A percentile compares a stretch with the other conserved stretches of the same genome.
These are phyloP conservation scores for Calliphora vicina DNA, from an alignment of 1,140 invertebrate genomes.

Conservation along the genomic window DNA sequence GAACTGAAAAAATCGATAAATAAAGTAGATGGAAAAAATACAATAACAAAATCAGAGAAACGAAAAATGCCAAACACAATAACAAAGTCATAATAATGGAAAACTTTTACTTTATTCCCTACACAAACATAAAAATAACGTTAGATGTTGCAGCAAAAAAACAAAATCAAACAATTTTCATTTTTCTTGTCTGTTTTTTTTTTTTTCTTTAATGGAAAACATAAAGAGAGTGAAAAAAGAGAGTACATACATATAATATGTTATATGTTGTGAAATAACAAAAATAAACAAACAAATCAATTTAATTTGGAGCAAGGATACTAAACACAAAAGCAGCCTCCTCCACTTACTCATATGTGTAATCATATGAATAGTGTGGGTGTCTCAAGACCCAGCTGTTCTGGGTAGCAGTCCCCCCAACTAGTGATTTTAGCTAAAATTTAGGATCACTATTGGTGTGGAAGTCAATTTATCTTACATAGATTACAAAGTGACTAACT, in stretches of 20 bases:
- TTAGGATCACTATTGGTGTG: too few species aligned
- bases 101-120: conserved; percentile 29
- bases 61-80: neutral
- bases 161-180: neutral
- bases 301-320: conserved; percentile 34
- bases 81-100: neutral
- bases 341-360: neutral
- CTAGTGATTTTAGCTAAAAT: too few species aligned
- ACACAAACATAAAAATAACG: neutral
- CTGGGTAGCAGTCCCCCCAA: too few species aligned
- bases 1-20: neutral
- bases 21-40: neutral
- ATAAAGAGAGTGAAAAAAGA: neutral
- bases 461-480: too few species aligned
- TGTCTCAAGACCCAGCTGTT: too few species aligned
- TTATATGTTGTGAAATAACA: neutral
- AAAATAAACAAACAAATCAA: conserved; percentile 31
- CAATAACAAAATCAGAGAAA: neutral
- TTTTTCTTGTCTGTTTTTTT: too few species aligned
- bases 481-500: too few species aligned
- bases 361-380: neutral
- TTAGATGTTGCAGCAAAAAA: neutral
- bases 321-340: neutral
- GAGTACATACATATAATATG: too few species aligned
- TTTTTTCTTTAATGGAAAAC: conserved; percentile 3